phyloP scores from a whole-genome alignment of 2,113 vertebrate genomes.

The Salvelinus alpinus region DNA sequence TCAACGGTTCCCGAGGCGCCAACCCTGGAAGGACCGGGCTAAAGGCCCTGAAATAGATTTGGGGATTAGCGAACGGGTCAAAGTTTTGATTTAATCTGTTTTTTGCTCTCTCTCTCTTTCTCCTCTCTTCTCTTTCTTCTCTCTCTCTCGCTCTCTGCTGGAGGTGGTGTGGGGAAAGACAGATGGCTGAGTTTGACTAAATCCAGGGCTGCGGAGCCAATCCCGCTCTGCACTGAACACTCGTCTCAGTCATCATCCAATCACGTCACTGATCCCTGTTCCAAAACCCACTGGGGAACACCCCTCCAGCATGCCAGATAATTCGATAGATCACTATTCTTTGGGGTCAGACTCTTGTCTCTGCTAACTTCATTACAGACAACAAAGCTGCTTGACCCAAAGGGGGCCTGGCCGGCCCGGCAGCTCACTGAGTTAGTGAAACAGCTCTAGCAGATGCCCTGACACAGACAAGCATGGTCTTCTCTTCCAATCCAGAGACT shows the following conservation, averaged over 20 bases:
- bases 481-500: neutral
- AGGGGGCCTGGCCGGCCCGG: neutral
- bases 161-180: conserved; percentile 37
- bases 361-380: neutral
- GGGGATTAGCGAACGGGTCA: conserved; percentile 53
- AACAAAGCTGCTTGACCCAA: neutral
- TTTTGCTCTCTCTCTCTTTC: conserved; percentile 21
- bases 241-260: conserved; percentile 4
- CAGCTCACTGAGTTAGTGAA: neutral
- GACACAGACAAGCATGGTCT: neutral
- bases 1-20: neutral
- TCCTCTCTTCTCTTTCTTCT: too few species aligned
- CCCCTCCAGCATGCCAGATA: neutral
- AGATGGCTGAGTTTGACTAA: conserved; percentile 51
- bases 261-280: neutral
- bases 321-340: neutral
- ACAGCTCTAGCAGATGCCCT: neutral
- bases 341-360: neutral
- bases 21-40: neutral
- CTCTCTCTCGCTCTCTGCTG: conserved; percentile 1
- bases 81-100: conserved; percentile 60
- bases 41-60: conserved; percentile 36
- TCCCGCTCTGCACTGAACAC: neutral
- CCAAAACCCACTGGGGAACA: neutral
- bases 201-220: neutral